These are phyloP conservation scores for Todiramphus saurophagus DNA, from an alignment of 2,113 vertebrate genomes.

Conservation along the genomic window DNA sequence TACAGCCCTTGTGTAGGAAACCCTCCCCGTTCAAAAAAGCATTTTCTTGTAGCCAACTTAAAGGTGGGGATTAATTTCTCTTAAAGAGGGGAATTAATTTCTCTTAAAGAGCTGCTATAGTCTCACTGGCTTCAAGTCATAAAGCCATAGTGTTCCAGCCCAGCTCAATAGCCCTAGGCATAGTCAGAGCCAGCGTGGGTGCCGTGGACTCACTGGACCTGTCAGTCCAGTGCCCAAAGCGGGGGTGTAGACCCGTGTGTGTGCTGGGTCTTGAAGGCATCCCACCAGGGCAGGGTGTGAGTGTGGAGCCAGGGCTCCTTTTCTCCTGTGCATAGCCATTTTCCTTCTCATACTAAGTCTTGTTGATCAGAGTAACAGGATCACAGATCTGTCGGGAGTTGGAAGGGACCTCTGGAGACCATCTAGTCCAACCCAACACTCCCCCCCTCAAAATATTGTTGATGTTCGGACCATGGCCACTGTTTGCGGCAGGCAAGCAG, in stretches of 20 bases:
- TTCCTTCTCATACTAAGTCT: not conserved
- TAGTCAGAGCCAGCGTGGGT: not conserved
- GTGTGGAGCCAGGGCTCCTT: not conserved
- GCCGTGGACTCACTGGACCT: not conserved
- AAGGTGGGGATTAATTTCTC: not conserved
- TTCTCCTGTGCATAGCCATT: not conserved
- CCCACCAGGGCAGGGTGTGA: too few species aligned
- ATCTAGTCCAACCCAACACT: too few species aligned
- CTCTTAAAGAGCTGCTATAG: not conserved
- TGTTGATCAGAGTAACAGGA: too few species aligned
- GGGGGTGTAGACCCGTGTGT: fast-evolving
- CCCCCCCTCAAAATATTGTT: too few species aligned
- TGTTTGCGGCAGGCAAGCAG: not conserved
- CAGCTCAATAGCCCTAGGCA: not conserved
- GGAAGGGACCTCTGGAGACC: too few species aligned
- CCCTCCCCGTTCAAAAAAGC: not conserved
- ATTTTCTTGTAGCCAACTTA: not conserved
- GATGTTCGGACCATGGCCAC: not conserved
- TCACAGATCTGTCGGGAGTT: too few species aligned
- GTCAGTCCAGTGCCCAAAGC: not conserved
- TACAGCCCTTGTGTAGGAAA: not conserved
- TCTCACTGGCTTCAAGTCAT: not conserved
- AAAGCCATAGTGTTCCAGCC: not conserved
- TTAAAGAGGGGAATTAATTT: not conserved
- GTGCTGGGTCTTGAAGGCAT: not conserved